Base-by-base conservation (phyloP, 2,888 invertebrate genomes). In the Slavum lentiscoides region DNA sequence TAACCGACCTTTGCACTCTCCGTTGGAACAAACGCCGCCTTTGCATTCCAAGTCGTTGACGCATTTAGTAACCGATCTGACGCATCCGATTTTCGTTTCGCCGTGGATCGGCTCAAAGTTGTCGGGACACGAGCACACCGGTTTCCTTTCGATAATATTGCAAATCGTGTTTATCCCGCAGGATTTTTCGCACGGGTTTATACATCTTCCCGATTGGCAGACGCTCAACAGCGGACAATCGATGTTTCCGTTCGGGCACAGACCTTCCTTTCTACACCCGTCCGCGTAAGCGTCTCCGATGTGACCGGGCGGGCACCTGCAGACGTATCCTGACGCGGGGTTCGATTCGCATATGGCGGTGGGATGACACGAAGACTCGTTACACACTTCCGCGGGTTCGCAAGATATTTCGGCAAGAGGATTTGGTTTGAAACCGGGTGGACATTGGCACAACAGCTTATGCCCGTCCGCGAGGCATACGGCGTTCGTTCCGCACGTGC, bases 381-480 rank as follows among this genome's bases (percentile, higher is more conserved):
- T 83, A 85, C 96, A 96, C 59, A 89, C 89, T 66, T 84, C 83
- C 85, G 95, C 95, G 62, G 89, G 88, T 84, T 94, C 92, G 85
- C 96, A 96, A 85, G 91, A 92, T 17, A 94, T 90, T 84, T 95
- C 95, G n/a, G 95, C 91, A 49, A 93, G 87, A 3, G 95, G 95
- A 86, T 94, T 93, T 2, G 93, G 90, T 84, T 89, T 90, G 85
- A 90, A 94, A 15, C 96, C 96, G 53, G 92, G 92, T 58, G 94
- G 95, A 85, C 96, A 96, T 85, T 94, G 93, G 84, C 96, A 96
- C 23, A 90, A 90, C 13, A 92, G 90, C 85, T 91, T 92, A 85
- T 96, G 94, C 85, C 93, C 92, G 86, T 95, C 94, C 8, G 93
- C 92, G 84, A 95, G 91, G 86, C 96, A 96, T 21, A 96, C 93